Evolutionary conservation across 2,888 invertebrate genomes (phyloP).

Genomic region (Gymnoscelis rufifasciata): DNA sequence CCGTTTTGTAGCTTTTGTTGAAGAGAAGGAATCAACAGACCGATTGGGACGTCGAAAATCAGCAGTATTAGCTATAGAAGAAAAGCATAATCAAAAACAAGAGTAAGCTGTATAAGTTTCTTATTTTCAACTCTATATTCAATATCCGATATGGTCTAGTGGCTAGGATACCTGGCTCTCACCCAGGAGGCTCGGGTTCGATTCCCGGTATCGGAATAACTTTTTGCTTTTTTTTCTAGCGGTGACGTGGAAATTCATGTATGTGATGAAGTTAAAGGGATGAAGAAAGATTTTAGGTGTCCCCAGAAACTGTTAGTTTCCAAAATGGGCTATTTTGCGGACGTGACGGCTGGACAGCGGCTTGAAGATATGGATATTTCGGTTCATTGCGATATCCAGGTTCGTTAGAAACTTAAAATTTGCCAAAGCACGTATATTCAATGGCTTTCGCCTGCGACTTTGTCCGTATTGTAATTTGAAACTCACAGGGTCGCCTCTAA

Average conservation of each 20-base stretch:
- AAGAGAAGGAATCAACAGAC: slow-evolving; percentile 69
- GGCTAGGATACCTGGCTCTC: slow-evolving; percentile 86
- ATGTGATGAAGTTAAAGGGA: slow-evolving; percentile 94
- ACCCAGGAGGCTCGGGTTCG: slow-evolving; percentile 82
- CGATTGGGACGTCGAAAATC: slow-evolving; percentile 72
- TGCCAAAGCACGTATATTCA: too few relatives aligned
- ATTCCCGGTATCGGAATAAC: slow-evolving; percentile 79
- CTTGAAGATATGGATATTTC: slow-evolving; percentile 97
- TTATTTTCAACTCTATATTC: not conserved
- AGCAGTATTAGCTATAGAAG: slow-evolving; percentile 58
- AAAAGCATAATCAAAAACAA: slow-evolving; percentile 62
- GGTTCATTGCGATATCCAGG: slow-evolving; percentile 96
- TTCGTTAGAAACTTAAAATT: too few relatives aligned
- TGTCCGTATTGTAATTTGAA: too few relatives aligned
- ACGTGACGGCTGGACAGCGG: slow-evolving; percentile 89
- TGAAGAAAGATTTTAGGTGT: slow-evolving; percentile 93
- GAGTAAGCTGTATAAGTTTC: slow-evolving; percentile 53
- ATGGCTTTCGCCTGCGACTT: too few relatives aligned
- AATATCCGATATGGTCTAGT: slow-evolving; percentile 79
- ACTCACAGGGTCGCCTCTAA: too few relatives aligned
- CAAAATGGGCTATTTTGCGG: slow-evolving; percentile 97
- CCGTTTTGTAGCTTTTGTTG: slow-evolving; percentile 54
- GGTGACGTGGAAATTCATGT: slow-evolving; percentile 95
- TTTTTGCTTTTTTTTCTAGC: slow-evolving; percentile 55
- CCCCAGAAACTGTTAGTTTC: slow-evolving; percentile 90